phyloP scores from a whole-genome alignment of 2,888 invertebrate genomes.

The Melieria crassipennis region DNA sequence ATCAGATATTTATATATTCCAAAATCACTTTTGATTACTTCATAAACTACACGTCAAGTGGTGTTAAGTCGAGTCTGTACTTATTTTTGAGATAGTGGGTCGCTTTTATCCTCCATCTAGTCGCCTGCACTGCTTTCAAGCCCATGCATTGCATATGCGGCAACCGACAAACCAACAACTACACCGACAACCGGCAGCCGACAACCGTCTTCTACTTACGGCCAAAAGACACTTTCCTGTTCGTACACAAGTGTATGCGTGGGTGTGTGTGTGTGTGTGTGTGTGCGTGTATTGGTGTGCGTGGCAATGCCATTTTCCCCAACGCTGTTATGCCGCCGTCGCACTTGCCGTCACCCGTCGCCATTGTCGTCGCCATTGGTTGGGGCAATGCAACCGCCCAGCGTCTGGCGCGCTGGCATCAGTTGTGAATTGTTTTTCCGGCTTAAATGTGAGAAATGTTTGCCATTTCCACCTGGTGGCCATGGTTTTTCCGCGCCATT shows the following conservation, averaged over 20 bases:
- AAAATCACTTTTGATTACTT: no score
- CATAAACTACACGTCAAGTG: no score
- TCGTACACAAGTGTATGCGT: conserved; percentile 5
- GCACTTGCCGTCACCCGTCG: no score
- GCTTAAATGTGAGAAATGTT: conserved; percentile 52
- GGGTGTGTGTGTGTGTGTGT: conserved; percentile 24
- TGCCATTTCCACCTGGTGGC: conserved; percentile 49
- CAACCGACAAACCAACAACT: conserved; percentile 7
- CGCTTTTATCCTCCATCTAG: no score
- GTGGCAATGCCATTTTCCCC: conserved; percentile 7
- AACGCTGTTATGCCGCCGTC: no score
- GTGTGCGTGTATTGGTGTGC: conserved; percentile 32
- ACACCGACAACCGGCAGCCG: conserved; percentile 15
- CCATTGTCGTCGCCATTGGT: neutral
- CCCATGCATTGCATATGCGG: neutral
- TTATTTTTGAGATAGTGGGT: no score
- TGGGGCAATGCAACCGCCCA: neutral
- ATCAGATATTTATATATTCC: no score
- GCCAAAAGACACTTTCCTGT: conserved; percentile 25
- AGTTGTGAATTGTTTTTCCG: conserved; percentile 49
- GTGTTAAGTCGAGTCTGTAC: no score
- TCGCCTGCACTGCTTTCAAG: no score
- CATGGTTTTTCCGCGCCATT: conserved; percentile 26
- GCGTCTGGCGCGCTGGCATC: conserved; percentile 41
- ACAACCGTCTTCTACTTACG: conserved; percentile 28